Base-by-base conservation (phyloP, 2,797 vertebrate genomes). In the Muscicapa striata region DNA sequence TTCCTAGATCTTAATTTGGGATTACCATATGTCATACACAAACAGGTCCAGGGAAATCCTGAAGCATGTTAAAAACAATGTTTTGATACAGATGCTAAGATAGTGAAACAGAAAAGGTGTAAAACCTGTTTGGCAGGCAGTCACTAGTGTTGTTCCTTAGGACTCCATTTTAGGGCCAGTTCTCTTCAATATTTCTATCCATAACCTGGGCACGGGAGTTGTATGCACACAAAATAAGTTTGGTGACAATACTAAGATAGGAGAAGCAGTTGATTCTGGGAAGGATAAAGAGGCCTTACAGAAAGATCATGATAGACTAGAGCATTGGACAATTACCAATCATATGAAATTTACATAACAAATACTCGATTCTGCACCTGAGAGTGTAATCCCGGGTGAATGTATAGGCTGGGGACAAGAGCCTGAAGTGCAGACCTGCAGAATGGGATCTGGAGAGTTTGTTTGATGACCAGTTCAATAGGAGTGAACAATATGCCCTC, bases 401-500 rank as follows among this genome's bases (percentile, higher is more conserved):
- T 0, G 0, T 13, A 32, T 16, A 34, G 40, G 22, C 0, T 36
- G 11, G 5, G 14, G 7, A 49, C 32, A 62, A 58, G 19, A 77
- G 2, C 8, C 13, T 57, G 29, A 17, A 52, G 13, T 34, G 3
- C 10, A 54, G 29, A 62, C 19, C 7, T 18, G 5, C 9, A 73
- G 49, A 73, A 84, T 40, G 11, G 14, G 14, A 77, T 61, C 27
- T 64, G 10, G 29, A 32, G 13, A 11, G 3, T 30, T 49, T 43
- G 3, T 11, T 48, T 87, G 41, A 36, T 36, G 13, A 34, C 9
- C 49, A 84, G 5, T 11, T 80, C 13, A 43, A 0, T 58, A 36
- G 22, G 13, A 68, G 20, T 32, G 24, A 91, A 46, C 17, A 58
- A 17, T 27, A 45, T 58, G 4, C 8, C 17, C 49, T 21, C 0